A percentile compares a stretch with the other conserved stretches of the same genome.
phyloP scores from a whole-genome alignment of 2,888 invertebrate species.

The Celastrina argiolus region DNA sequence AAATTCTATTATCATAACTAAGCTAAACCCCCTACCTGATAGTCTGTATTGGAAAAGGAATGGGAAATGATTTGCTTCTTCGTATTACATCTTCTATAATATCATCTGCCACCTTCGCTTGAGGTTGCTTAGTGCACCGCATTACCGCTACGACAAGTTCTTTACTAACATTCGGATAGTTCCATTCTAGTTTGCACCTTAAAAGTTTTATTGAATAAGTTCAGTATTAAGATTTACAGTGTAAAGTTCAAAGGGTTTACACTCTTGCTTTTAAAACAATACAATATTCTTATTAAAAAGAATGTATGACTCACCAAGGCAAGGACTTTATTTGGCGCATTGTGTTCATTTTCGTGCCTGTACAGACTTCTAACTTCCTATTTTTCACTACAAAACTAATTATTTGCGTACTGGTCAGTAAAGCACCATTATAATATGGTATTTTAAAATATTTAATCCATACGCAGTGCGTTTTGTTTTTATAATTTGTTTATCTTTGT shows the following conservation, averaged over 20 bases:
- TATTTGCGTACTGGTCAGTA: too few relatives aligned
- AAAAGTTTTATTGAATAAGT: conserved; percentile 13
- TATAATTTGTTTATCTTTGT: too few relatives aligned
- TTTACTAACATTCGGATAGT: conserved; percentile 64
- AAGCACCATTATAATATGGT: too few relatives aligned
- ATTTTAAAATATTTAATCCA: too few relatives aligned
- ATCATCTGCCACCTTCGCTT: conserved; percentile 35
- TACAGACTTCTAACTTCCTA: not conserved
- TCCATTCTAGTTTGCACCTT: conserved; percentile 73
- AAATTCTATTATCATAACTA: conserved; percentile 37
- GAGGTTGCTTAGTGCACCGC: conserved; percentile 44
- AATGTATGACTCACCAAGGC: not conserved
- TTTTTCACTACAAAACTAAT: too few relatives aligned
- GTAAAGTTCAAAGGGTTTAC: too few relatives aligned
- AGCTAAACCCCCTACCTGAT: conserved; percentile 40
- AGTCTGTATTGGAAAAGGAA: conserved; percentile 47
- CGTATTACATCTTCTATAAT: conserved; percentile 40
- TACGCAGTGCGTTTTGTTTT: too few relatives aligned
- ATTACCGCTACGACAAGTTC: conserved; percentile 61
- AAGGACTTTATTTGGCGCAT: not conserved
- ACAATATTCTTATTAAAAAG: too few relatives aligned
- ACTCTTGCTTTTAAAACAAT: too few relatives aligned
- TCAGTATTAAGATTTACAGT: not conserved
- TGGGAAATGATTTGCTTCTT: conserved; percentile 44
- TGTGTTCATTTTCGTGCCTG: not conserved